These are phyloP conservation scores for Ceramica pisi DNA, from an alignment of 2,888 invertebrate genomes.

Conservation along the genomic window DNA sequence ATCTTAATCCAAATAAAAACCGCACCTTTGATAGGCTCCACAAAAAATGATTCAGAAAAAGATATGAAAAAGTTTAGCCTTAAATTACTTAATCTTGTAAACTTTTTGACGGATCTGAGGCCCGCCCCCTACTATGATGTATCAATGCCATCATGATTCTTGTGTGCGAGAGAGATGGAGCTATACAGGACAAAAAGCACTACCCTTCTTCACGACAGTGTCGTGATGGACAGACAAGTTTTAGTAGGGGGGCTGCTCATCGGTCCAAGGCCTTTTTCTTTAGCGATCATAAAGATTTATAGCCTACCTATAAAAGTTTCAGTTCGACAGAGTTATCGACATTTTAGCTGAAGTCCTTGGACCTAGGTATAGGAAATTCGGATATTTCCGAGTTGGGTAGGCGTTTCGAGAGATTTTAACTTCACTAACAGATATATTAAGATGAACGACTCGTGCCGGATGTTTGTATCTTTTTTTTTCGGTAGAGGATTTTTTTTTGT, in stretches of 20 bases:
- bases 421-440: constrained; percentile 28
- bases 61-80: constrained; percentile 32
- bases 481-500: not conserved
- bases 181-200: not conserved
- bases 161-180: not conserved
- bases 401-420: constrained; percentile 23
- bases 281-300: constrained; percentile 65
- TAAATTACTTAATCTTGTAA: constrained; percentile 55
- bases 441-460: constrained; percentile 20
- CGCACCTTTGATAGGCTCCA: constrained; percentile 23
- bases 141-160: not conserved
- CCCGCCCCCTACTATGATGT: constrained; percentile 1
- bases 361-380: constrained; percentile 48
- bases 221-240: not conserved
- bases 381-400: constrained; percentile 29
- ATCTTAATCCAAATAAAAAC: constrained; percentile 38
- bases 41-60: constrained; percentile 24
- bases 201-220: not conserved
- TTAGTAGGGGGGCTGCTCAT: constrained; percentile 24
- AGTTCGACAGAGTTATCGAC: constrained; percentile 53
- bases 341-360: constrained; percentile 40
- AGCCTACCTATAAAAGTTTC: constrained; percentile 59
- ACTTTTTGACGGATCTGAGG: constrained; percentile 47
- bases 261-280: constrained; percentile 43
- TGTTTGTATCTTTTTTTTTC: constrained; percentile 15